A percentile compares a stretch with the other conserved stretches of the same genome.
These are phyloP conservation scores for Electrophaes corylata DNA, from an alignment of 2,888 invertebrate species.

Conservation along the genomic window DNA sequence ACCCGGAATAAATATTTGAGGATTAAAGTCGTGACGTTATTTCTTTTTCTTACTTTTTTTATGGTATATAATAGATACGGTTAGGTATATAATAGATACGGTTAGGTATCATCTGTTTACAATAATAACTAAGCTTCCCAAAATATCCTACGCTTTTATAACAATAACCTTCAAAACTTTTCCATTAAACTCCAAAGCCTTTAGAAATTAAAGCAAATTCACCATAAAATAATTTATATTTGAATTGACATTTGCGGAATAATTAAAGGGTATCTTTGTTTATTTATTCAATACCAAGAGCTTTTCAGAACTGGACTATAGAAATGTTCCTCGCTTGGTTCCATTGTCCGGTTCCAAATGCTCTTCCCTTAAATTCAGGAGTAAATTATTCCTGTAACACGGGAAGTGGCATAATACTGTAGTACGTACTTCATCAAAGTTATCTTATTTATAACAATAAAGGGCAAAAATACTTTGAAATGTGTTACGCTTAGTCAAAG, in stretches of 20 bases:
- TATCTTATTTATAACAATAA: too few relatives aligned
- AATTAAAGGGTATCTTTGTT: slow-evolving; percentile 23
- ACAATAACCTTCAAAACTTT: slow-evolving; percentile 8
- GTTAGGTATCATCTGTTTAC: not conserved
- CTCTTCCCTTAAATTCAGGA: not conserved
- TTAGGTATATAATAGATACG: too few relatives aligned
- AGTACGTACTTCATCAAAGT: too few relatives aligned
- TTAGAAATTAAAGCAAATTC: slow-evolving; percentile 14
- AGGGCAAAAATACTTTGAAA: too few relatives aligned
- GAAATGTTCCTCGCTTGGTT: not conserved
- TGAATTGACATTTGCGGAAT: slow-evolving; percentile 13
- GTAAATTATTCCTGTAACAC: not conserved
- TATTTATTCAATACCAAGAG: slow-evolving; percentile 19
- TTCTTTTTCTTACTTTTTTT: too few relatives aligned
- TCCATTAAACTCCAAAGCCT: slow-evolving; percentile 1
- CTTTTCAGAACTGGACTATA: slow-evolving; percentile 3
- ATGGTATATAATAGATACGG: too few relatives aligned
- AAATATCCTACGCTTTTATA: not conserved
- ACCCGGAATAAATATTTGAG: too few relatives aligned
- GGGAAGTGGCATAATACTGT: too few relatives aligned
- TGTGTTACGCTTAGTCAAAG: too few relatives aligned
- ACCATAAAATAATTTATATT: slow-evolving; percentile 18
- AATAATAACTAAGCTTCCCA: not conserved
- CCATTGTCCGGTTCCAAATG: not conserved
- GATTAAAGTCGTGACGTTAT: too few relatives aligned